phyloP scores from a whole-genome alignment of 1,140 invertebrate species.

The Mya arenaria region DNA sequence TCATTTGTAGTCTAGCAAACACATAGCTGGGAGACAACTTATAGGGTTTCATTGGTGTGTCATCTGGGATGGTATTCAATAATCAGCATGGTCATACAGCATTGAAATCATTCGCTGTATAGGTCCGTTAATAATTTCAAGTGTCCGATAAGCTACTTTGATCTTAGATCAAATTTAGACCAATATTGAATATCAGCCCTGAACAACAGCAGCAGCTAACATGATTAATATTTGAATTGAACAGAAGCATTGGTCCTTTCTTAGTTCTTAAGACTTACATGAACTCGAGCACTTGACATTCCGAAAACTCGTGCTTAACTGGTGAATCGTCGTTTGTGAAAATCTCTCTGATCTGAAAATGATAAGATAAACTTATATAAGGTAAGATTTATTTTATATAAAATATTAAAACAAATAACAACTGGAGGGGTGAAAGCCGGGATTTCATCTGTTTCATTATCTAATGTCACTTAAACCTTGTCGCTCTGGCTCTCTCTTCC shows the following conservation, averaged over 20 bases:
- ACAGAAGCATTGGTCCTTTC: neutral
- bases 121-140: too few species aligned
- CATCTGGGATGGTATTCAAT: neutral
- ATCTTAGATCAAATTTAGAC: neutral
- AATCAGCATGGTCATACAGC: neutral
- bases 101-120: neutral
- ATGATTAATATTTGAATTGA: neutral
- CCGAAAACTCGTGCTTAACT: constrained; percentile 13
- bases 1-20: too few species aligned
- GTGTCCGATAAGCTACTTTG: neutral
- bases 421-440: too few species aligned
- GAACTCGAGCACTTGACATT: constrained; percentile 44
- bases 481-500: too few species aligned
- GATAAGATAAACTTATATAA: too few species aligned
- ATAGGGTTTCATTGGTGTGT: too few species aligned
- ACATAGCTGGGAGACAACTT: too few species aligned
- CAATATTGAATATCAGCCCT: neutral
- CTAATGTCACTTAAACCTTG: too few species aligned
- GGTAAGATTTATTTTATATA: too few species aligned
- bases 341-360: constrained; percentile 39
- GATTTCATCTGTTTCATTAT: too few species aligned
- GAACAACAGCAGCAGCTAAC: neutral
- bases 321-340: constrained; percentile 30
- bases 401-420: too few species aligned
- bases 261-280: constrained; percentile 19